phyloP scores from a whole-genome alignment of 2,113 vertebrate species.

The Pogonocichla stellata region DNA sequence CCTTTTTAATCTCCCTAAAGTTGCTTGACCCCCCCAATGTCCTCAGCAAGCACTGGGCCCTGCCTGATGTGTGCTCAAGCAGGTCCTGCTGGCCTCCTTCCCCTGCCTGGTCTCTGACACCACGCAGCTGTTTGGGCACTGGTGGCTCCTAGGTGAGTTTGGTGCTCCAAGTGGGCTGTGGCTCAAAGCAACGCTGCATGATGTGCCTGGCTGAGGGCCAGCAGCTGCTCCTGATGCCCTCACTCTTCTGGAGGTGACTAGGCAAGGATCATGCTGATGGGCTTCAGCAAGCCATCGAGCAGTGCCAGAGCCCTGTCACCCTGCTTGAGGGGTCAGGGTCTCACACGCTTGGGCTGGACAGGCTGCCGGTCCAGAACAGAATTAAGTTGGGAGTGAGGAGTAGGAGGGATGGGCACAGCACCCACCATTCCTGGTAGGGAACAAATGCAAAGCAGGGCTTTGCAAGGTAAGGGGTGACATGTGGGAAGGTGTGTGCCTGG shows the following conservation, averaged over 20 bases:
- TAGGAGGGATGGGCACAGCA: rapidly evolving
- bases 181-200: neutral
- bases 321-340: neutral
- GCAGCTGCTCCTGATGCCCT: neutral
- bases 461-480: neutral
- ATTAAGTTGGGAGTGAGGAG: neutral
- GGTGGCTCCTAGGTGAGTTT: rapidly evolving
- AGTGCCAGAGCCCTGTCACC: neutral
- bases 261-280: neutral
- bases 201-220: neutral
- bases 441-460: neutral
- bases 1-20: neutral
- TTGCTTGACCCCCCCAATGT: neutral
- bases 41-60: rapidly evolving
- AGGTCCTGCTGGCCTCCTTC: neutral
- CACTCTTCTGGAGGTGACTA: neutral
- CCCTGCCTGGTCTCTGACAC: neutral
- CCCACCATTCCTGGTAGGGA: neutral
- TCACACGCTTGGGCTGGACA: neutral
- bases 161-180: neutral
- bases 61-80: neutral
- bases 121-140: rapidly evolving
- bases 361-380: rapidly evolving
- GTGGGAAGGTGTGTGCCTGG: rapidly evolving
- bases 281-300: neutral